These are phyloP conservation scores for Grantiella picta DNA, from an alignment of 2,113 vertebrate species.

Conservation along the genomic window DNA sequence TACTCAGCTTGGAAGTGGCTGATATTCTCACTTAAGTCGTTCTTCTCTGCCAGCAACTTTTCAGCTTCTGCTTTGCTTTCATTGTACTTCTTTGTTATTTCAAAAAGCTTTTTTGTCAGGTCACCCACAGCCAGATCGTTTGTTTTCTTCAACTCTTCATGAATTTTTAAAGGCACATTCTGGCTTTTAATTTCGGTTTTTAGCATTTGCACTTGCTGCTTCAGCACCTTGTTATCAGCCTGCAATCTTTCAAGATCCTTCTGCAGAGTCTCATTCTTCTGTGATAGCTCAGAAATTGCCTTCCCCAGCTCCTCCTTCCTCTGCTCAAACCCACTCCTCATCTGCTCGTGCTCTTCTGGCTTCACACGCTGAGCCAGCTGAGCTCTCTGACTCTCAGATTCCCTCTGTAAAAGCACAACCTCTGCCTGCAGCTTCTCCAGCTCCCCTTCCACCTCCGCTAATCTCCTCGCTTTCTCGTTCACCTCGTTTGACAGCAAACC, in stretches of 20 bases:
- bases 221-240: conserved; percentile 78
- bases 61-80: conserved; percentile 80
- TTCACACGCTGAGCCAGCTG: conserved; percentile 33
- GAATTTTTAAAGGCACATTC: conserved; percentile 80
- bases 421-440: conserved; percentile 78
- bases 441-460: conserved; percentile 80
- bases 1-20: conserved; percentile 66
- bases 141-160: conserved; percentile 80
- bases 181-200: conserved; percentile 79
- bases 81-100: conserved; percentile 75
- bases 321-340: conserved; percentile 75
- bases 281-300: conserved; percentile 77
- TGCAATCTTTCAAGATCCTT: conserved; percentile 78
- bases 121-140: conserved; percentile 75
- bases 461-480: conserved; percentile 82
- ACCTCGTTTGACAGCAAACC: conserved; percentile 80
- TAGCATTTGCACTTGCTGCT: conserved; percentile 81
- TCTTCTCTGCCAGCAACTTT: conserved; percentile 77
- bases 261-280: conserved; percentile 81
- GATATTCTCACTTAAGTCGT: conserved; percentile 70
- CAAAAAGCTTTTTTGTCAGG: conserved; percentile 83
- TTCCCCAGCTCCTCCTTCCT: conserved; percentile 75
- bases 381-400: conserved; percentile 69
- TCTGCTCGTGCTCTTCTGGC: conserved; percentile 77
- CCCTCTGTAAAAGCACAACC: conserved; percentile 75